Conservation (phyloP, 2,113 vertebrate species). For the Ptychochromis oligacanthus region DNA sequence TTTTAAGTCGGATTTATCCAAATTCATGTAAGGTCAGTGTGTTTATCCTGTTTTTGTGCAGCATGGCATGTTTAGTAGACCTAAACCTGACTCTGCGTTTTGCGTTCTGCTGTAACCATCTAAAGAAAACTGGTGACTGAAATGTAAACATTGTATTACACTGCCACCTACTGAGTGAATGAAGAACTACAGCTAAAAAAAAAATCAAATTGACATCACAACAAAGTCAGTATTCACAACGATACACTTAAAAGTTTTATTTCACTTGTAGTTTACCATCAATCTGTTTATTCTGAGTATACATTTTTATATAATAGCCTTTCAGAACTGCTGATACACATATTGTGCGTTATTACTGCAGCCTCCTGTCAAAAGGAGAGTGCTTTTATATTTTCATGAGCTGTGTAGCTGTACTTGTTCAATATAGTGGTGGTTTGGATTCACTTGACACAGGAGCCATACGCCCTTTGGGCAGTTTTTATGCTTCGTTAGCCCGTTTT, state of each 20-base stretch:
- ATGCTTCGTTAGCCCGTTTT: constrained; percentile 24
- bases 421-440: neutral
- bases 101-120: neutral
- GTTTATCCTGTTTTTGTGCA: neutral
- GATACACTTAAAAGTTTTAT: neutral
- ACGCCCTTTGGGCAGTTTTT: neutral
- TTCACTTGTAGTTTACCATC: neutral
- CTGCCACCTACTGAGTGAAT: constrained; percentile 40
- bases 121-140: neutral
- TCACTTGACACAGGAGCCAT: neutral
- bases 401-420: neutral
- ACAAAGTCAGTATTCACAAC: neutral
- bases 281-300: neutral
- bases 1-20: neutral
- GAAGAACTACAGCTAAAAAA: neutral
- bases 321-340: neutral
- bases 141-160: constrained; percentile 15
- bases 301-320: neutral
- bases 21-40: neutral
- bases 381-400: neutral
- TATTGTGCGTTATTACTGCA: neutral
- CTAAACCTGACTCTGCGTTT: neutral
- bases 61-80: neutral
- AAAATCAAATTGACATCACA: neutral
- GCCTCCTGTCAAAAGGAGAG: neutral